phyloP scores from a whole-genome alignment of 2,113 vertebrate species.

The Hyaena hyaena region DNA sequence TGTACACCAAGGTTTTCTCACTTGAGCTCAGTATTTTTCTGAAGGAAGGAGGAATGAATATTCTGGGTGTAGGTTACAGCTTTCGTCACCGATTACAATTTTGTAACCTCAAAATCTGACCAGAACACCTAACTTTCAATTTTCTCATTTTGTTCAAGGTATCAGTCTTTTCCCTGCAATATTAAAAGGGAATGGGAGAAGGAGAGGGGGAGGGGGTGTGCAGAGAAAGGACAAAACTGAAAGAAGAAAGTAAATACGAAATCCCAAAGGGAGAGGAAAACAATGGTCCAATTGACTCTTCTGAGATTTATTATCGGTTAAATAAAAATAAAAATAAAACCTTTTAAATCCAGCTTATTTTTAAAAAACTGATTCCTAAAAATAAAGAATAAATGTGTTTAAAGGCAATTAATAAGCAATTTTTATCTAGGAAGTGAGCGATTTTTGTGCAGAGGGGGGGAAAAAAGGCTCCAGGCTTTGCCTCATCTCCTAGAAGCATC shows the following conservation, averaged over 20 bases:
- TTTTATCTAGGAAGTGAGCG: slow-evolving; percentile 83
- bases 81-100: neutral
- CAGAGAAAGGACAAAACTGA: neutral
- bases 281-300: slow-evolving; percentile 54
- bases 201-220: no score
- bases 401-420: slow-evolving; percentile 86
- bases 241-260: slow-evolving; percentile 46
- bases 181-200: slow-evolving; percentile 19
- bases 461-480: slow-evolving; percentile 84
- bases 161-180: neutral
- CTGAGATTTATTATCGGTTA: slow-evolving; percentile 44
- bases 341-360: slow-evolving; percentile 64
- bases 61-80: neutral
- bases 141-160: neutral
- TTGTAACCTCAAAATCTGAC: slow-evolving; percentile 48
- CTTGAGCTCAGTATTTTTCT: neutral
- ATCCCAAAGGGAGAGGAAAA: slow-evolving; percentile 50
- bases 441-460: slow-evolving; percentile 83
- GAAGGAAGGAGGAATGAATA: neutral
- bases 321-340: slow-evolving; percentile 23
- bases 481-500: slow-evolving; percentile 93
- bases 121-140: neutral
- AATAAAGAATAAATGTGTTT: slow-evolving; percentile 64
- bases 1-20: neutral
- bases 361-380: slow-evolving; percentile 60